Evolutionary conservation across 2,888 invertebrate genomes (phyloP), one percentile per base, ranked within the genome.

Genomic region (Drosophila kokeensis): DNA sequence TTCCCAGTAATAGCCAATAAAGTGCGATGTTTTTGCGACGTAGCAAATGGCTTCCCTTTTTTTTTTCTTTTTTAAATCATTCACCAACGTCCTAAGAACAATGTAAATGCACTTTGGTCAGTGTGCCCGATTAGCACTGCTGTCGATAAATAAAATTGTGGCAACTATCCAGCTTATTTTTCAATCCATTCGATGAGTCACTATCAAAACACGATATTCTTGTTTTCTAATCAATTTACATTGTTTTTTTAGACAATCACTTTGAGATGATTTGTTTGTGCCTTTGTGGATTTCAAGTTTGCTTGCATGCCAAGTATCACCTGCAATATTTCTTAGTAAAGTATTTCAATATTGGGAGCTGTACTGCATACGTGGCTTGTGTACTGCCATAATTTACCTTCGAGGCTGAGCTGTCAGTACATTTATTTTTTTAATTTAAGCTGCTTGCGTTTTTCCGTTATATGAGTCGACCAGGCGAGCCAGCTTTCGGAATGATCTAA

Each of bases 1-100:
- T 57, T 57, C 57, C 30, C 42, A 10, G 42, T 57, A 42, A 42
- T 42, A 57, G 42, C 57, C 57, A 57, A 57, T 57, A 57, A 42
- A 42, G 42, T 42, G n/a, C 21, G 32, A 57, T 57, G 42, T 57
- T 30, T 42, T 11, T 42, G 21, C 11, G 30, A 30, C 29, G 57
- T 6, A 29, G 21, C 57, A 40, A 57, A 57, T 40, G 21, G 57
- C 15, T 42, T 18, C 4, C 15, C 10, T 45, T 18, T 8, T 4
- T 7, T 18, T 7, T 4, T 4, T 7, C 8, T 7, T 4, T 42
- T 42, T 30, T 4, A 40, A 40, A n/a, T 30, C 57, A 21, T 42
- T 57, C 21, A 32, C 15, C 21, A 2, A 40, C 30, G n/a, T 40
- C 29, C 40, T 2, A 21, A 40, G 4, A 29, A 36, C 54, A 27